These are phyloP conservation scores for Peromyscus polionotus DNA, from an alignment of 2,113 vertebrate genomes.

Conservation along the genomic window DNA sequence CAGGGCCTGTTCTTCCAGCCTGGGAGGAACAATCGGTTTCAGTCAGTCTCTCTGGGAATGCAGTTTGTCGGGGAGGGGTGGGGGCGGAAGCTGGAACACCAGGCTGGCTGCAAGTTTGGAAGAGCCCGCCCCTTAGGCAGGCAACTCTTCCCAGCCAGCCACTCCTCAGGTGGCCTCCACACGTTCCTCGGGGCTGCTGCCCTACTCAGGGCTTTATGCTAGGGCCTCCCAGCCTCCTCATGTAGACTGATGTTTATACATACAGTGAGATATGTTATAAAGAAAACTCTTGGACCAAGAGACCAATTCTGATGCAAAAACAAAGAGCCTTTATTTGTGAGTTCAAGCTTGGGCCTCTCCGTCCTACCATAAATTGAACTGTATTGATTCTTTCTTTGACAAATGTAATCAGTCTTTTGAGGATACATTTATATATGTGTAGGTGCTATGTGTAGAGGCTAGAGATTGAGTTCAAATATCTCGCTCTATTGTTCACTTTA, in stretches of 20 bases:
- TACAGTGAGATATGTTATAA: not conserved
- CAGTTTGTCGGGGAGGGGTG: not conserved
- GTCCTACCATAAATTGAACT: too few species aligned
- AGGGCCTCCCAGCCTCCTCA: not conserved
- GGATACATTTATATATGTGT: not conserved
- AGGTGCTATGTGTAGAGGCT: too few species aligned
- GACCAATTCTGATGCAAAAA: too few species aligned
- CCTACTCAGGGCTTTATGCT: fast-evolving
- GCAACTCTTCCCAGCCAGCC: not conserved
- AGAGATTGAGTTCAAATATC: not conserved
- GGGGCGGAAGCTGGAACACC: not conserved
- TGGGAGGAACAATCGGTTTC: constrained; percentile 13
- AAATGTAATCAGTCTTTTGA: too few species aligned
- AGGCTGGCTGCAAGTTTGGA: not conserved
- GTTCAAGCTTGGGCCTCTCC: too few species aligned
- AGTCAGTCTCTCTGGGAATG: constrained; percentile 36
- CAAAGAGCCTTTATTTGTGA: too few species aligned
- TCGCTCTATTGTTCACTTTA: not conserved
- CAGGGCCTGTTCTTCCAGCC: not conserved
- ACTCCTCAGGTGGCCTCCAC: not conserved
- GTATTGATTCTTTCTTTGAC: too few species aligned
- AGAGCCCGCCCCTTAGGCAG: too few species aligned
- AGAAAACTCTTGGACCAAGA: not conserved
- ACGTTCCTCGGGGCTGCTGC: not conserved
- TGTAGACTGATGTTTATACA: not conserved